phyloP scores from a whole-genome alignment of 2,797 vertebrate genomes.

The Rhinatrema bivittatum region DNA sequence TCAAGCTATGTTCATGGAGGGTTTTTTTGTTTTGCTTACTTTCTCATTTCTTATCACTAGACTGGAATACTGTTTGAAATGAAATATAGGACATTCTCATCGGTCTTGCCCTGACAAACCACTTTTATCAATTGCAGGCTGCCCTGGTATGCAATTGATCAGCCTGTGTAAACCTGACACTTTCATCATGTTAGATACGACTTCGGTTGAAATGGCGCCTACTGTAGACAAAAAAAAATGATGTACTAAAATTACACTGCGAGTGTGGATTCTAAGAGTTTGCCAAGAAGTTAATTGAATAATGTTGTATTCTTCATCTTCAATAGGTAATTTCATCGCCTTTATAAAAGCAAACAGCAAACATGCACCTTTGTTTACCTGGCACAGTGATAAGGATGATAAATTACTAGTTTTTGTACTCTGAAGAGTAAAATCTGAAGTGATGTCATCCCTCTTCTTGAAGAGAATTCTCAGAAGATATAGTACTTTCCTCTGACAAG shows the following conservation, averaged over 20 bases:
- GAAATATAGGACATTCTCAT: conserved; percentile 5
- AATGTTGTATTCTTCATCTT: conserved; percentile 12
- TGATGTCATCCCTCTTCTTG: neutral
- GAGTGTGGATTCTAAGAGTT: neutral
- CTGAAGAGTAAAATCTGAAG: conserved; percentile 19
- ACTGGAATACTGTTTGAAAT: conserved; percentile 1
- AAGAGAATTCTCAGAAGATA: neutral
- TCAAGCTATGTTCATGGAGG: neutral
- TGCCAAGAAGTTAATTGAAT: conserved; percentile 10
- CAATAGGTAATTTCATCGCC: conserved; percentile 18
- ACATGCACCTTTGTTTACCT: conserved; percentile 6
- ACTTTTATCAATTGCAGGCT: conserved; percentile 11
- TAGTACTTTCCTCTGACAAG: conserved; percentile 6
- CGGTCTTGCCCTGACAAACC: conserved; percentile 12
- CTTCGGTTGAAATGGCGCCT: conserved; percentile 11
- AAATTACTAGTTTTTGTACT: conserved; percentile 18
- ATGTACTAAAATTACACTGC: conserved; percentile 5
- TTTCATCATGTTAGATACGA: neutral
- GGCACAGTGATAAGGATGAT: conserved; percentile 27
- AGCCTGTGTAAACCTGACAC: conserved; percentile 9
- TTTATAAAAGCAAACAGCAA: conserved; percentile 1
- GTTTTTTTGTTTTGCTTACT: no score
- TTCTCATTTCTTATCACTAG: conserved; percentile 17
- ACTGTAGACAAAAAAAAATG: neutral
- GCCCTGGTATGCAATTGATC: neutral